Conservation (phyloP, 2,797 vertebrate genomes). For the Pelodytes ibericus region DNA sequence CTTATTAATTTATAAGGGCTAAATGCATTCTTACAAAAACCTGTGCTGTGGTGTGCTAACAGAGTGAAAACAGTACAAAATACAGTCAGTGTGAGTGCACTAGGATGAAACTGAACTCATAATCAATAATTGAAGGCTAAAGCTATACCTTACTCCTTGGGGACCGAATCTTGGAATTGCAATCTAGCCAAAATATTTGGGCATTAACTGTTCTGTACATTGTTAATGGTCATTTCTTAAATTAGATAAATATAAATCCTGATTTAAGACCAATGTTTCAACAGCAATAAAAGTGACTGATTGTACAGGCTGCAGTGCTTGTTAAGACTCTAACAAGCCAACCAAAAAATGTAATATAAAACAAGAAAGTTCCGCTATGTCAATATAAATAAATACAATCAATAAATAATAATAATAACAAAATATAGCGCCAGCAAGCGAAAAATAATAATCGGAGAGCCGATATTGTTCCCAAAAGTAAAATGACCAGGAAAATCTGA, state of each 20-base stretch:
- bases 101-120: background rate
- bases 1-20: background rate
- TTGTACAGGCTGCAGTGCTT: no score
- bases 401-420: no score
- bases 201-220: background rate
- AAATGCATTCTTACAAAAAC: background rate
- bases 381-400: no score
- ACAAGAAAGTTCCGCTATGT: no score
- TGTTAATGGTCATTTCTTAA: background rate
- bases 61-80: background rate
- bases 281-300: background rate
- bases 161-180: background rate
- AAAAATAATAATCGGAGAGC: no score
- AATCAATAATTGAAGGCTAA: background rate
- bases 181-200: background rate
- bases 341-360: no score
- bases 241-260: background rate
- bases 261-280: background rate
- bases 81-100: background rate
- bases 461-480: no score
- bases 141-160: background rate
- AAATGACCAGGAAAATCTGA: no score
- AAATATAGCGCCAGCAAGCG: background rate
- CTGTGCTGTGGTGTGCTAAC: background rate
- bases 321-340: no score